Evolutionary conservation across 2,113 vertebrate species (phyloP).

Genomic region (Rhipidura dahli): DNA sequence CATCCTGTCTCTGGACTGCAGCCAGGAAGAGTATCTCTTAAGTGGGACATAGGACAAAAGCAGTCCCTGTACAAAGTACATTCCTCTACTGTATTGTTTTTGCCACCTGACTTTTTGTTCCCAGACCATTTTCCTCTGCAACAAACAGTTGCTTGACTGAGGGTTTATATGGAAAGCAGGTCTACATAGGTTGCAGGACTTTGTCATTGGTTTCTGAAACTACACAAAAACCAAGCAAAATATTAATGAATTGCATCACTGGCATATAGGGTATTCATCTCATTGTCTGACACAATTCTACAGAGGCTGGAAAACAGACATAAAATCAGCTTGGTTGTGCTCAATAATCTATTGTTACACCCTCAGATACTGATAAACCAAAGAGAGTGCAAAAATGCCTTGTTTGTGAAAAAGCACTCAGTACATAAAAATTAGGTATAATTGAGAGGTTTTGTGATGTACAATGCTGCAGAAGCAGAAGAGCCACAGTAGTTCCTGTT

Average conservation of each 20-base stretch:
- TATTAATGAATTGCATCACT: not conserved
- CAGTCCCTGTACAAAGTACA: not conserved
- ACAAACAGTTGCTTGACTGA: not conserved
- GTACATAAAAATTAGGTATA: not conserved
- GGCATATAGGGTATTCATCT: not conserved
- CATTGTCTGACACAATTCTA: not conserved
- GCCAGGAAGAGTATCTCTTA: not conserved
- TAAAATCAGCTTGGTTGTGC: not conserved
- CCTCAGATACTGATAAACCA: not conserved
- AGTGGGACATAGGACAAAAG: not conserved
- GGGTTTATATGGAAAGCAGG: not conserved
- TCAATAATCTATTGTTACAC: not conserved
- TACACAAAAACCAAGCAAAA: not conserved
- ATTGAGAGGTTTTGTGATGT: not conserved
- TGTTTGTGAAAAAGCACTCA: rapidly evolving
- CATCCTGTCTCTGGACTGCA: not conserved
- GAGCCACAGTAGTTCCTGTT: not conserved
- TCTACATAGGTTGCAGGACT: not conserved
- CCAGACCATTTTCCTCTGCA: not conserved
- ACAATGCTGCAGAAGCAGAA: not conserved
- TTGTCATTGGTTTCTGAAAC: not conserved
- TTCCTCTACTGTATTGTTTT: not conserved
- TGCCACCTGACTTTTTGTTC: not conserved
- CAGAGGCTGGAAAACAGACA: not conserved
- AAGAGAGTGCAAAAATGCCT: not conserved